Evolutionary conservation across 2,797 vertebrate genomes (phyloP), one percentile per base, ranked within the genome.

Genomic region (Cephalopachus bancanus): DNA sequence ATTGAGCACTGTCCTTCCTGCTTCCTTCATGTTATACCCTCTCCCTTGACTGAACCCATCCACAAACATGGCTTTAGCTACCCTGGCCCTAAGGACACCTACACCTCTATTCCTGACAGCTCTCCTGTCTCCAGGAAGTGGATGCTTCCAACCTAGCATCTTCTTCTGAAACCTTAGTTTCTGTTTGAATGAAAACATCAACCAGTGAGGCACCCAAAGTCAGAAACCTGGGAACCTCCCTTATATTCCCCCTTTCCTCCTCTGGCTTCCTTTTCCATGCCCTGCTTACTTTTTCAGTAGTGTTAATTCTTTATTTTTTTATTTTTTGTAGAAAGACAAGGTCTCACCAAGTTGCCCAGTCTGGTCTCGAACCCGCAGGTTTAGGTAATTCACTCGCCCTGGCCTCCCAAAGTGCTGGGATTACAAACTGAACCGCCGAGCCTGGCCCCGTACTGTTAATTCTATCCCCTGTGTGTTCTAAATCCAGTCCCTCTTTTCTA

Each of bases 121-220:
- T 49, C 44, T 69, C 22, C 28, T 83, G 44, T 64, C 37, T 95
- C 88, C 65, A 92, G n/a, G n/a, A n/a, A 3, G 7, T 30, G 62
- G 57, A 55, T 37, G 60, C 24, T 9, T 7, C 69, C 22, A 74
- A 20, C 28, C 3, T 49, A 74, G 37, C 75, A 30, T 71, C 49
- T 83, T 92, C 49, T 83, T 94, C 83, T 30, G 44, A 96, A 91
- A 22, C 14, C 7, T 62, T 44, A 28, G 2, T 28, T 89, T 90
- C 84, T 85, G 11, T 65, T 87, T 64, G 67, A 83, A 83, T n/a
- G 79, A 83, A 6, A 91, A 65, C 33, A n/a, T 10, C 55, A n/a
- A 71, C 19, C 16, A 89, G 49, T 30, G 37, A 65, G 65, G 55
- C 30, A 26, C n/a, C 51, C 65, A 69, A 44, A 71, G 33, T 5